A percentile compares a stretch with the other conserved stretches of the same genome.
Conservation (phyloP, 2,888 invertebrate genomes). For the Phoronis australis region DNA sequence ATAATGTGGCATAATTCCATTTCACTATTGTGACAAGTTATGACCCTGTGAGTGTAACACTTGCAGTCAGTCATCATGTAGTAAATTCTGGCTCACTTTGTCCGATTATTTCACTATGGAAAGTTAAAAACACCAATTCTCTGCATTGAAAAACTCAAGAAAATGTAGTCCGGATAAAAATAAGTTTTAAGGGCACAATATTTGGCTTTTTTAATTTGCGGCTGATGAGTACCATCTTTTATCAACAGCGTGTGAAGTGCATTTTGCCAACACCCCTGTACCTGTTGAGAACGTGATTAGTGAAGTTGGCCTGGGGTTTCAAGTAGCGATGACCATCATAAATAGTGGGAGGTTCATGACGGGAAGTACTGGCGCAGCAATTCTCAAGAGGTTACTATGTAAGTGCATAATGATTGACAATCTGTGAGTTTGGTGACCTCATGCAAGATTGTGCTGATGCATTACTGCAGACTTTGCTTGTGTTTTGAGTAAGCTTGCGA, state of each 20-base stretch:
- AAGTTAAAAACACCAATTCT: background rate
- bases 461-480: too few species aligned
- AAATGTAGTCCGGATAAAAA: background rate
- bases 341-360: constrained; percentile 57
- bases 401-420: constrained; percentile 14
- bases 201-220: background rate
- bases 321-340: constrained; percentile 58
- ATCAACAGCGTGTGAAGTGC: constrained; percentile 51
- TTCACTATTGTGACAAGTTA: too few species aligned
- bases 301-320: constrained; percentile 54
- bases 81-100: background rate
- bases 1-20: too few species aligned
- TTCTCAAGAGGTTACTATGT: constrained; percentile 48
- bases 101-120: background rate
- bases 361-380: constrained; percentile 54
- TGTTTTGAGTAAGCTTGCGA: too few species aligned
- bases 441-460: too few species aligned
- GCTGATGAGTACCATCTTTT: background rate
- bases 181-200: background rate
- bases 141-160: background rate
- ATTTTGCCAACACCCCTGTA: constrained; percentile 62
- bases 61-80: too few species aligned
- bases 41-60: too few species aligned
- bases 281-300: constrained; percentile 64
- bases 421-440: too few species aligned